Base-by-base conservation (phyloP, 2,888 invertebrate genomes). In the Plebejus anna region DNA sequence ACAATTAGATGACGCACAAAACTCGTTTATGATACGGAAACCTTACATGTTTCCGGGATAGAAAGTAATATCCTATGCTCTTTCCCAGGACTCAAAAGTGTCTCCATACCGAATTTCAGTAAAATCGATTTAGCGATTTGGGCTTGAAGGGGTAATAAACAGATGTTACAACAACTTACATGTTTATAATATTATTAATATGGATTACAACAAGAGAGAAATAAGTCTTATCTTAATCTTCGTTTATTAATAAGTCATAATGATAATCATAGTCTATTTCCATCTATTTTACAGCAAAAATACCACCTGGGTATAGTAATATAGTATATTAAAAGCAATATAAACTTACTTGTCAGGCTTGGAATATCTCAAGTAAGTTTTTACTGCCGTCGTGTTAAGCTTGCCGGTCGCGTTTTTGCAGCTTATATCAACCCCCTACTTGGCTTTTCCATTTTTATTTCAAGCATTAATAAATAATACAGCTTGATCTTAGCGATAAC, bases 381-480 rank as follows among this genome's bases (percentile, higher is more conserved):
- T 87, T 88, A 84, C 81, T 76, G 76, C 79, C 76, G 80, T 85
- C 84, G 87, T 85, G 86, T 87, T 87, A 85, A 87, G 80, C 80
- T 78, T 79, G 82, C 87, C 87, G 88, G 87, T 81, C 85, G 76
- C 79, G 83, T 92, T 92, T 92, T 92, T 91, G 84, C 79, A 38
- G 59, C 92, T 92, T 92, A 92, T 90, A 91, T 92, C 90, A 90
- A 81, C 90, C 91, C 91, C 90, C 92, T 90, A 90, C 89, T 88
- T 83, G 88, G 76, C 89, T 91, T 90, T 93, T 90, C 89, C 87
- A 80, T 83, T 89, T 73, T 92, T 91, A 92, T 92, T 90, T 89
- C 88, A 90, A 91, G 92, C 82, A 86, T 93, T 90, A 90, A 92
- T 93, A 92, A 93, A 93, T 93, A 92, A 92, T 91, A 86, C 81